A percentile compares a stretch with the other conserved stretches of the same genome.
Conservation (phyloP, 1,140 invertebrate species). For the Mya arenaria region DNA sequence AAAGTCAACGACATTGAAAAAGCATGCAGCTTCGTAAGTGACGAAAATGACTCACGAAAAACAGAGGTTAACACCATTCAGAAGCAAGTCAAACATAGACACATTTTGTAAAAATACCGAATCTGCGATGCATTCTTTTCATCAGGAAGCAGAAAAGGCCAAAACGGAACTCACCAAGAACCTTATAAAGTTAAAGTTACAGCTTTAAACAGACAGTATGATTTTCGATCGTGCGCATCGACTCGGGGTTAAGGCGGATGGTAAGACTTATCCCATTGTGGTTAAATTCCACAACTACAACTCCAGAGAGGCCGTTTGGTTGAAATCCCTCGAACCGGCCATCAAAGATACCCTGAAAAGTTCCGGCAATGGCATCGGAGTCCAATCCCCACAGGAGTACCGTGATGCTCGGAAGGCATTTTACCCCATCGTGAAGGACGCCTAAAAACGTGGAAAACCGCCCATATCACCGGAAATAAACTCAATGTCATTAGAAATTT, state of each 20-base stretch:
- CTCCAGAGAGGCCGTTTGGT: not conserved
- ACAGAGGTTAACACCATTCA: not conserved
- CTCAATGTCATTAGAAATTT: too few relatives aligned
- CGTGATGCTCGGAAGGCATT: not conserved
- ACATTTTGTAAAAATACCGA: not conserved
- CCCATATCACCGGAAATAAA: too few relatives aligned
- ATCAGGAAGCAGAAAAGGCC: too few relatives aligned
- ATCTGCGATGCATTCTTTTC: too few relatives aligned
- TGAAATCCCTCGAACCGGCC: not conserved
- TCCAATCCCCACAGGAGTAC: not conserved
- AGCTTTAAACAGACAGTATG: too few relatives aligned
- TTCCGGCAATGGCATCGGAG: not conserved
- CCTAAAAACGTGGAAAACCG: too few relatives aligned
- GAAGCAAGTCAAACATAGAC: not conserved
- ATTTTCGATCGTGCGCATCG: not conserved
- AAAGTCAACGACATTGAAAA: not conserved
- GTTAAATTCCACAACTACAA: not conserved
- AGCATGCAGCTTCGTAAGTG: not conserved
- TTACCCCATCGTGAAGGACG: not conserved
- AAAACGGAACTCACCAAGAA: too few relatives aligned
- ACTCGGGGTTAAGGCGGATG: not conserved
- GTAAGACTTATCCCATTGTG: not conserved
- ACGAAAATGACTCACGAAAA: not conserved
- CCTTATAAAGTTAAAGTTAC: too few relatives aligned
- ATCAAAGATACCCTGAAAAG: not conserved